These are phyloP conservation scores for Lepilemur septentrionalis DNA, from an alignment of 2,797 vertebrate genomes.

Conservation along the genomic window DNA sequence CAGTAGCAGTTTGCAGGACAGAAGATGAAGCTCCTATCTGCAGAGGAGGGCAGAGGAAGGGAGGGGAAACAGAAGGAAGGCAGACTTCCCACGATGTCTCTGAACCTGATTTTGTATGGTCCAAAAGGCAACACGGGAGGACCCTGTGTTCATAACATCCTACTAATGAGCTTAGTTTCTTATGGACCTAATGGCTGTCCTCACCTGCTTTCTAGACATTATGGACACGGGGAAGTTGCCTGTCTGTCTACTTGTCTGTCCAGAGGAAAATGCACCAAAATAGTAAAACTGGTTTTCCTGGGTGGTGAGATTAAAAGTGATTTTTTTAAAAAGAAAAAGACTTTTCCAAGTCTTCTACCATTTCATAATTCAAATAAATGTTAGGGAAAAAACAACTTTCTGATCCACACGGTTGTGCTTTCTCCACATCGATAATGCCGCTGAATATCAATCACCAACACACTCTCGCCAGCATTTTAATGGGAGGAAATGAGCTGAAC, in stretches of 20 bases:
- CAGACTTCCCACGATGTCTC: background rate
- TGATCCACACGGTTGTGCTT: background rate
- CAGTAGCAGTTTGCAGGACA: background rate
- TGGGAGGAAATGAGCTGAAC: background rate
- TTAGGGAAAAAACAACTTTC: background rate
- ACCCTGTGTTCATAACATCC: background rate
- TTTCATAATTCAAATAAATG: constrained; percentile 21
- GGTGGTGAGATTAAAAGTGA: background rate
- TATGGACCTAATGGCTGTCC: background rate
- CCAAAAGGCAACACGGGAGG: background rate
- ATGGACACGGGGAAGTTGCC: background rate
- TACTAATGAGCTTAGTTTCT: background rate
- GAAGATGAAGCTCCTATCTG: background rate
- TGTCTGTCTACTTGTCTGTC: background rate
- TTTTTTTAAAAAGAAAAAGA: background rate
- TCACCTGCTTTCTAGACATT: background rate
- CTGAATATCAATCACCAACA: background rate
- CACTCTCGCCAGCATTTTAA: background rate
- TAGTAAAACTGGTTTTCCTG: background rate
- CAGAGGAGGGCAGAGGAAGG: background rate
- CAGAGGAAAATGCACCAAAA: background rate
- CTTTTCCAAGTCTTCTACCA: background rate
- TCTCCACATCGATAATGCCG: background rate
- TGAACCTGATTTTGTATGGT: background rate
- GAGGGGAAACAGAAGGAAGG: background rate